Evolutionary conservation across 2,888 invertebrate species (phyloP), one percentile per base, ranked within the genome.

Genomic region (Torymus auratus): DNA sequence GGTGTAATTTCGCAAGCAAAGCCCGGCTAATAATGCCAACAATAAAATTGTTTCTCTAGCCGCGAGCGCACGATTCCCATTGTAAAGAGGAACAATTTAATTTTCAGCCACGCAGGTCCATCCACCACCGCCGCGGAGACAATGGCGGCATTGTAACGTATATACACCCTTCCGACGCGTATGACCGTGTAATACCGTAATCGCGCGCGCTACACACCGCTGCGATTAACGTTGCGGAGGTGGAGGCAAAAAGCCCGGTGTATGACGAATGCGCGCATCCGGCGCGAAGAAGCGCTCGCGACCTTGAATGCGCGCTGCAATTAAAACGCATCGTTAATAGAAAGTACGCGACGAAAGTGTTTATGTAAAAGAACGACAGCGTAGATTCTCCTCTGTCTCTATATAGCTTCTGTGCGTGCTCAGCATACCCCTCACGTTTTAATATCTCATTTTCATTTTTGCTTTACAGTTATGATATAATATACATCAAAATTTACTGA

Each of bases 251-350:
- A 17, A 61, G 50, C 13, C 67, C 23, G 52, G 50, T 41, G 7
- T 65, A 67, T 72, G 67, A 78, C 78, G 72, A 78, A 78, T 72
- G 61, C 72, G 72, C 53, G 78, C 72, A 78, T 78, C 78, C 78
- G 78, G 72, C 78, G 41, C 13, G 55, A 71, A 71, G 71, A 65
- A 17, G 72, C 61, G 62, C 58, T 56, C 20, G 17, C 76, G 67
- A 68, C 78, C 78, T 78, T 78, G 78, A 77, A 50, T 15, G 67
- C 74, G 65, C 70, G 64, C n/a, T 64, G 78, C 61, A 67, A 78
- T 78, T 72, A 67, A 72, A 78, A 74, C 52, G 69, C 74, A 56
- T 74, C 20, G 79, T 56, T 64, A 56, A 78, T 78, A 72, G 61
- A 78, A 73, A 78, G 62, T 69, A 10, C 41, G 41, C 41, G 41